Conservation (phyloP, 2,888 invertebrate species). For the Ganaspis brasiliensis region DNA sequence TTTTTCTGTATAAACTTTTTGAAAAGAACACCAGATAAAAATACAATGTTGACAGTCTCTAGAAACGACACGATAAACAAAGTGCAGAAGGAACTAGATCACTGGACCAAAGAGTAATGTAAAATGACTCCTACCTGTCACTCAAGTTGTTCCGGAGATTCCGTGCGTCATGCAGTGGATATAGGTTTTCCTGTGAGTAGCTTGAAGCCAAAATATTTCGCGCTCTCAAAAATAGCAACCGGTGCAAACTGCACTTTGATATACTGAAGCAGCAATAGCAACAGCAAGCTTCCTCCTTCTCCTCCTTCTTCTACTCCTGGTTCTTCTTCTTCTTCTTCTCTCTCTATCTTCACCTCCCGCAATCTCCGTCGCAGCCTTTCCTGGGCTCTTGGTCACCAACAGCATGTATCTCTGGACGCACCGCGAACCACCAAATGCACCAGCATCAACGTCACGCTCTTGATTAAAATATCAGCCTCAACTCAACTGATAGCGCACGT, state of each 20-base stretch:
- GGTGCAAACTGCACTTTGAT: conserved; percentile 45
- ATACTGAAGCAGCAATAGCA: conserved; percentile 33
- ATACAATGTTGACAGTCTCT: background rate
- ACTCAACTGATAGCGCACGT: conserved; percentile 20
- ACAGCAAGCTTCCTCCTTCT: conserved; percentile 43
- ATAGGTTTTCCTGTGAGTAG: conserved; percentile 20
- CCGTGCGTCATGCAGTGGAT: conserved; percentile 44
- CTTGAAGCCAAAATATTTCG: conserved; percentile 46
- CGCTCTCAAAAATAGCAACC: conserved; percentile 51
- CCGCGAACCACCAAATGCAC: conserved; percentile 17
- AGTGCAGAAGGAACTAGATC: background rate
- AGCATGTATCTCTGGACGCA: conserved; percentile 34
- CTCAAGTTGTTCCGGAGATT: conserved; percentile 37
- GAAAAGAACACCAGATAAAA: no score
- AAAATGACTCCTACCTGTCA: conserved; percentile 46
- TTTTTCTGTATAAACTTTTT: no score
- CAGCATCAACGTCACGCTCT: conserved; percentile 25
- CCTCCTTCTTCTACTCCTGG: conserved; percentile 44
- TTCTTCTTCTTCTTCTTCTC: conserved; percentile 32
- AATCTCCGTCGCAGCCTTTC: conserved; percentile 41
- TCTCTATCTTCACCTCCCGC: conserved; percentile 48
- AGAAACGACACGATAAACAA: background rate
- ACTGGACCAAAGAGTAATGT: background rate
- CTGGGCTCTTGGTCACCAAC: conserved; percentile 36
- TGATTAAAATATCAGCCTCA: conserved; percentile 27